Percentiles rank a stretch among this genome's conserved stretches.
Conservation (phyloP, 1,140 invertebrate species). For the Leptopilina clavipes region DNA sequence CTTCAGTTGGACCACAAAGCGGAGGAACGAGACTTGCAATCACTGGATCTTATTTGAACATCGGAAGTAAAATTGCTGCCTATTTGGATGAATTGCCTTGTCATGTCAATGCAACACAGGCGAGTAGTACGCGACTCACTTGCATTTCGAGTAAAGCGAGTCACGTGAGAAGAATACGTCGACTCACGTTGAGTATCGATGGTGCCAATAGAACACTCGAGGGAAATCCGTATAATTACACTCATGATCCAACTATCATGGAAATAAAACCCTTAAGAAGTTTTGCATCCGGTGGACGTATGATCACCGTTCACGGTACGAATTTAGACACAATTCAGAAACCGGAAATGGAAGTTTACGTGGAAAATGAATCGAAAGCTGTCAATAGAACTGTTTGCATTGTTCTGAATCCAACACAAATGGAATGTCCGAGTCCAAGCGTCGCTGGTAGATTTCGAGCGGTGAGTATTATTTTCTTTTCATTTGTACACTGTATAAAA, state of each 20-base stretch:
- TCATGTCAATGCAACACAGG: conserved; percentile 89
- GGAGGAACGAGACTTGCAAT: conserved; percentile 95
- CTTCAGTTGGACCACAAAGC: conserved; percentile 91
- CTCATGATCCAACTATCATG: conserved; percentile 93
- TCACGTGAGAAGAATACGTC: conserved; percentile 76
- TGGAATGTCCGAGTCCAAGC: conserved; percentile 96
- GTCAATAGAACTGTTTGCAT: conserved; percentile 89
- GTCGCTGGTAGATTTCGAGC: conserved; percentile 68
- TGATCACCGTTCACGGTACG: conserved; percentile 94
- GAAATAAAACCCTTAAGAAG: conserved; percentile 92
- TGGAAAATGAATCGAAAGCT: conserved; percentile 80
- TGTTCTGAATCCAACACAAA: conserved; percentile 91
- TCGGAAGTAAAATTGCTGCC: conserved; percentile 92
- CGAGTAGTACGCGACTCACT: conserved; percentile 90
- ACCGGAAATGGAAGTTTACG: conserved; percentile 90
- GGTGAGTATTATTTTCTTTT: conserved; percentile 10
- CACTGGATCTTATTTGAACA: conserved; percentile 92
- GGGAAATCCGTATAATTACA: conserved; percentile 88
- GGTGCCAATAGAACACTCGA: conserved; percentile 84
- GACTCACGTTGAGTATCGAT: conserved; percentile 87
- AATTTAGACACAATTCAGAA: conserved; percentile 94
- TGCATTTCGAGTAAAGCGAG: conserved; percentile 88
- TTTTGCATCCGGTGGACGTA: conserved; percentile 93
- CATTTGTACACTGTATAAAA: too few species aligned
- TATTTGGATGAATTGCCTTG: conserved; percentile 93